Base-by-base conservation (phyloP, 2,797 vertebrate species). In the Crocodylus rhombifer region DNA sequence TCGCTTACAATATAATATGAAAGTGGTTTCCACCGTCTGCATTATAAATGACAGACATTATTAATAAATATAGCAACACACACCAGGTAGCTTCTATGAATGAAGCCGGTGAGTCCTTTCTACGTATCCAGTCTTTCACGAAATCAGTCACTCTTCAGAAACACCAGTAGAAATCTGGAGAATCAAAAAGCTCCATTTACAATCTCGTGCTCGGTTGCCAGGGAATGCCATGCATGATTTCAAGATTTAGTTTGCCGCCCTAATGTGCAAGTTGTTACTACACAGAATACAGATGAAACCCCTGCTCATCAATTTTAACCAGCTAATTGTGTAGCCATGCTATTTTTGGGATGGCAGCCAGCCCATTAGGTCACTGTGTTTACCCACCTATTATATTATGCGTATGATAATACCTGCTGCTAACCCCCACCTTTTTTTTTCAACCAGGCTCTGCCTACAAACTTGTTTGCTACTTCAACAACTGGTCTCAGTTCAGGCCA, bases 391-490 rank as follows among this genome's bases (percentile, higher is more conserved):
- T 69, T 36, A 20, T 36, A 20, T 69, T 25, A 12, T 65, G 69
- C n/a, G 15, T 13, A 1, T 36, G 28, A 23, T 26, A 28, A 57
- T 25, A 55, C 14, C 5, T 16, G 56, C 63, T 60, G 33, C 51
- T 84, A 76, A 91, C 23, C 90, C 13, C 73, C 62, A 69, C 9
- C 11, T n/a, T 64, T n/a, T 28, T 7, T 64, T n/a, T 64, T 65
- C 3, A 17, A 36, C 80, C 83, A 98, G 98, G 96, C 80, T 95
- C 95, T 78, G 95, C 97, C 87, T 93, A 90, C 79, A 95, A 97
- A 73, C 96, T 98, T 96, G 95, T 96, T 63, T 98, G 98, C 81
- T 98, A 98, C 93, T 98, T 98, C 91, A 98, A 98, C 91, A 98
- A 98, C 95, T 98, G 98, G 98, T 98, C 97, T 76, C 98, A 98